Conservation (phyloP, 2,797 vertebrate genomes). For the Gallinago stenura region DNA sequence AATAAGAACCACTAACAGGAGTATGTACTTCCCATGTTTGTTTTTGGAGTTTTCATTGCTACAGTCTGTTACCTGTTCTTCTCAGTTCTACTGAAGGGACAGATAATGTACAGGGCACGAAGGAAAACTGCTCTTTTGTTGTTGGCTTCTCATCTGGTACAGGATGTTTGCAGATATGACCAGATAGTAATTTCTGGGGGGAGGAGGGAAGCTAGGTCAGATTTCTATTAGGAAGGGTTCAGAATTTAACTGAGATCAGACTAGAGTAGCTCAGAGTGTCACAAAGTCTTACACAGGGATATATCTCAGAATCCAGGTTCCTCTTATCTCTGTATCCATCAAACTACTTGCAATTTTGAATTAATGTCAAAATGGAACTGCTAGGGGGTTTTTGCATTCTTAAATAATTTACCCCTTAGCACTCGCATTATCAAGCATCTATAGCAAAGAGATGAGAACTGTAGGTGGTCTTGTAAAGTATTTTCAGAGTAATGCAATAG, state of each 20-base stretch:
- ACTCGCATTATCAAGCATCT: not conserved
- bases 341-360: not conserved
- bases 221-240: not conserved
- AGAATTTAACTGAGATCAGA: not conserved
- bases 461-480: not conserved
- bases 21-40: not conserved
- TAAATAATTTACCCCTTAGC: not conserved
- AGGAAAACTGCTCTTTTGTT: not conserved
- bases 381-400: not conserved
- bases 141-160: not conserved
- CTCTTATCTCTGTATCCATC: not conserved
- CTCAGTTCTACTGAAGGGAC: not conserved
- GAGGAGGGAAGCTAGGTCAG: not conserved
- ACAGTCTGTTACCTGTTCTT: not conserved
- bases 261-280: not conserved
- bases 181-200: not conserved
- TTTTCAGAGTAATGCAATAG: not conserved
- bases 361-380: not conserved
- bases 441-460: not conserved
- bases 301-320: not conserved
- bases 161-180: not conserved
- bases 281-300: not conserved
- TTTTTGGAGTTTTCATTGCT: not conserved
- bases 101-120: fast-evolving
- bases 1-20: not conserved